These are phyloP conservation scores for Taenaris catops DNA, from an alignment of 2,888 invertebrate species.

Conservation along the genomic window DNA sequence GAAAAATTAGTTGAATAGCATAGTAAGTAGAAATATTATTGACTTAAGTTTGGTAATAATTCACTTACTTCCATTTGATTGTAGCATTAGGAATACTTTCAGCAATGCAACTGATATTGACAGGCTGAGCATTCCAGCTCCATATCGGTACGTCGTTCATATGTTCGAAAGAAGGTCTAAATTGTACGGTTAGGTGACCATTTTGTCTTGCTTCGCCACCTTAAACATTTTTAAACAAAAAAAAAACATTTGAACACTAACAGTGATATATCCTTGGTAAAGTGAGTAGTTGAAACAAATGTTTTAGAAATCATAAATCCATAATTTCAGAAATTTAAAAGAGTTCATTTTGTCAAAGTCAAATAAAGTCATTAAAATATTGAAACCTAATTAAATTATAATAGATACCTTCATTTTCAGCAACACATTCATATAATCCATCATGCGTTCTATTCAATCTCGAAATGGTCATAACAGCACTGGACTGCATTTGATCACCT, in stretches of 20 bases:
- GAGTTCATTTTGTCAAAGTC: too few species aligned
- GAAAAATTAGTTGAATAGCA: neutral
- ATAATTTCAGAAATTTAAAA: too few species aligned
- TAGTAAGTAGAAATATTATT: neutral
- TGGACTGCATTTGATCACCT: slow-evolving; percentile 70
- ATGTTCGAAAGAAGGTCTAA: slow-evolving; percentile 88
- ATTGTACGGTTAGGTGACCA: slow-evolving; percentile 91
- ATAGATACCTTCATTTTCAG: slow-evolving; percentile 87
- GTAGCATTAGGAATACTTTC: slow-evolving; percentile 95
- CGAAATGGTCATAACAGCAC: slow-evolving; percentile 84
- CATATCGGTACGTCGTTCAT: slow-evolving; percentile 86
- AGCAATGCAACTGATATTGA: slow-evolving; percentile 93
- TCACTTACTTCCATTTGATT: slow-evolving; percentile 87
- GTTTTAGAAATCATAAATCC: too few species aligned
- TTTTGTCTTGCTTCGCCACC: slow-evolving; percentile 86
- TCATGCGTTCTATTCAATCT: slow-evolving; percentile 86
- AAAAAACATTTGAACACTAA: too few species aligned
- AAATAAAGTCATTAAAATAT: too few species aligned
- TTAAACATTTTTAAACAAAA: slow-evolving; percentile 28
- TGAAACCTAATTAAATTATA: too few species aligned
- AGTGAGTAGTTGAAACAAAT: too few species aligned
- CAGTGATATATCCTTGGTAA: too few species aligned
- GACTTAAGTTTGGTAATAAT: neutral
- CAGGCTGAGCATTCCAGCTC: slow-evolving; percentile 90
- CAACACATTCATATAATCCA: slow-evolving; percentile 93